Conservation (phyloP, 1,140 invertebrate genomes). For the Aphelinus atriplicis region DNA sequence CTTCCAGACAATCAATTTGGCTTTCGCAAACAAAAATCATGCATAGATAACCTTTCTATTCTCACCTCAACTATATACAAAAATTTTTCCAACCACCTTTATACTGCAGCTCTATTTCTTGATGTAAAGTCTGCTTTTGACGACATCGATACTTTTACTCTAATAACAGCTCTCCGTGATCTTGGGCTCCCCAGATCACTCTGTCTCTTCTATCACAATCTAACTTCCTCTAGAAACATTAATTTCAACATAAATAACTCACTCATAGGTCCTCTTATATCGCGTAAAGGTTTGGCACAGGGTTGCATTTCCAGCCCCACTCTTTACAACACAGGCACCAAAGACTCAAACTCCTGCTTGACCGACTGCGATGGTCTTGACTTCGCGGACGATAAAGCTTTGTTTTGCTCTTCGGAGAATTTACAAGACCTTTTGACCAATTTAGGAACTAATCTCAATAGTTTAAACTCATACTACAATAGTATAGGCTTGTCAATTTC, state of each 20-base stretch:
- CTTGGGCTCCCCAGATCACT: not conserved
- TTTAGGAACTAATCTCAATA: too few species aligned
- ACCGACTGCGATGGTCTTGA: not conserved
- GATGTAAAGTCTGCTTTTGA: slow-evolving; percentile 5
- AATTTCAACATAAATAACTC: not conserved
- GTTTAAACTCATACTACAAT: too few species aligned
- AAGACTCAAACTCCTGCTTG: not conserved
- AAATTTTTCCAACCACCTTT: not conserved
- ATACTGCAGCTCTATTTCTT: not conserved
- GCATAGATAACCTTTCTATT: slow-evolving; percentile 6
- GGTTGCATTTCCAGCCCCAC: not conserved
- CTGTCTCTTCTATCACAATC: not conserved
- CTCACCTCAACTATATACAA: not conserved
- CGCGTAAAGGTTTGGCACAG: not conserved
- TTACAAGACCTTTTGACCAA: too few species aligned
- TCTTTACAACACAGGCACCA: not conserved
- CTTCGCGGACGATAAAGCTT: not conserved
- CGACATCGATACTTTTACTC: not conserved
- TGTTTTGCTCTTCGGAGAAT: not conserved
- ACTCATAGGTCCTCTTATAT: not conserved
- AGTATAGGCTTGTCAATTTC: too few species aligned
- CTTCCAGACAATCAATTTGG: slow-evolving; percentile 23
- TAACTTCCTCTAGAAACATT: not conserved
- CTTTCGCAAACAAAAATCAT: slow-evolving; percentile 21
- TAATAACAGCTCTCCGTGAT: not conserved